Evolutionary conservation across 2,113 vertebrate genomes (phyloP).

Genomic region (Melanerpes formicivorus): DNA sequence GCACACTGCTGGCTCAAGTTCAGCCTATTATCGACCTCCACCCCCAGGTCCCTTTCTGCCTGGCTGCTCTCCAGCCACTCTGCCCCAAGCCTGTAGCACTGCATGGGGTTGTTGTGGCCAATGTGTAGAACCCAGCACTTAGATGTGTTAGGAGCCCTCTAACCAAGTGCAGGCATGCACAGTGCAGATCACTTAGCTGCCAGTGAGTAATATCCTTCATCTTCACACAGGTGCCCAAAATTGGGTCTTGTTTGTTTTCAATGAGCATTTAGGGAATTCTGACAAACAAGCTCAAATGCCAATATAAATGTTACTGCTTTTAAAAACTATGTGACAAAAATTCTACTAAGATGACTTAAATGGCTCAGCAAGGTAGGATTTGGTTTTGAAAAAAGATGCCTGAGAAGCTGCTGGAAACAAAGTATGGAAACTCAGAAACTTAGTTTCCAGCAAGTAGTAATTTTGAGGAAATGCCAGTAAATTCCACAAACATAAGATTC

Average conservation of each 20-base stretch:
- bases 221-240: not conserved
- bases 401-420: not conserved
- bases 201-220: not conserved
- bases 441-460: not conserved
- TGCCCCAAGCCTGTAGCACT: too few species aligned
- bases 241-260: not conserved
- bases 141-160: not conserved
- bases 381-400: not conserved
- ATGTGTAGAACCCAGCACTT: too few species aligned
- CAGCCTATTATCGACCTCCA: too few species aligned
- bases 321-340: not conserved
- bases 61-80: too few species aligned
- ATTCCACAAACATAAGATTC: not conserved
- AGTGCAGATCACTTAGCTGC: not conserved
- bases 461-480: not conserved
- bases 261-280: not conserved
- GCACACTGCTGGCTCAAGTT: too few species aligned
- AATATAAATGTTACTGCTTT: not conserved
- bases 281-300: not conserved
- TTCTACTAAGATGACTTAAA: not conserved
- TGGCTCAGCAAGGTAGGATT: not conserved
- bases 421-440: not conserved
- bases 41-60: too few species aligned
- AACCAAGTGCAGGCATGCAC: rapidly evolving
- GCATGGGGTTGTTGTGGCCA: too few species aligned